Base-by-base conservation (phyloP, 2,888 invertebrate species). In the Sphaerophoria taeniata region DNA sequence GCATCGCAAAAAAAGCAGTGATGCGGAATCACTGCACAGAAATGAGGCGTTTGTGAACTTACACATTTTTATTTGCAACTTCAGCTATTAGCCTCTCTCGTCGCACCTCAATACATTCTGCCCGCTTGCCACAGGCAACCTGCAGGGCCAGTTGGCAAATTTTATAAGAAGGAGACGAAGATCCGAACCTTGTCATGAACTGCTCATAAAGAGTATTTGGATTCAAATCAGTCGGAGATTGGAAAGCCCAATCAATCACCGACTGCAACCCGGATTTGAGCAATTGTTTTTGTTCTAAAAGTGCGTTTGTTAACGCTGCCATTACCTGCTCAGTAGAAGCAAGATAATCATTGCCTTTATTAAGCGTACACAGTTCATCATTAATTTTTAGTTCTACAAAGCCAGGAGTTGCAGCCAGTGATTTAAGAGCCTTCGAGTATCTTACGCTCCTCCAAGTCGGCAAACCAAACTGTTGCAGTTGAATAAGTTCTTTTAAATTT, bases 101-200 rank as follows among this genome's bases (percentile, higher is more conserved):
- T 7, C 76, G 51, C 24, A 77, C 45, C 24, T 76, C 60, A n/a
- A 69, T 76, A 12, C 61, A 76, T 55, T 69, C 76, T 12, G 76
- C 75, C 11, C 58, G 67, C 5, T 76, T 76, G 12, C 69, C 76
- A 16, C 53, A 61, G 16, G 60, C 51, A 0, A 70, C 70, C 31
- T 77, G 61, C 4, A 77, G 34, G 3, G 49, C 36, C 3, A 47
- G 36, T 12, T 76, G 61, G 7, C 58, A 47, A 6, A 56, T 74
- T 34, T 67, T 67, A 5, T 65, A 67, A n/a, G 74, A 74, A 56
- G 24, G 34, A 16, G 74, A 74, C 1, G 36, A 34, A 11, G 76
- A 24, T 45, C 76, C 76, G n/a, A 58, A 75, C 0, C 39, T 0
- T 1, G 31, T 34, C 0, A 69, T 47, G 34, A 47, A 69, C 43